These are phyloP conservation scores for Anabas testudineus DNA, from an alignment of 2,797 vertebrate genomes.

Conservation along the genomic window DNA sequence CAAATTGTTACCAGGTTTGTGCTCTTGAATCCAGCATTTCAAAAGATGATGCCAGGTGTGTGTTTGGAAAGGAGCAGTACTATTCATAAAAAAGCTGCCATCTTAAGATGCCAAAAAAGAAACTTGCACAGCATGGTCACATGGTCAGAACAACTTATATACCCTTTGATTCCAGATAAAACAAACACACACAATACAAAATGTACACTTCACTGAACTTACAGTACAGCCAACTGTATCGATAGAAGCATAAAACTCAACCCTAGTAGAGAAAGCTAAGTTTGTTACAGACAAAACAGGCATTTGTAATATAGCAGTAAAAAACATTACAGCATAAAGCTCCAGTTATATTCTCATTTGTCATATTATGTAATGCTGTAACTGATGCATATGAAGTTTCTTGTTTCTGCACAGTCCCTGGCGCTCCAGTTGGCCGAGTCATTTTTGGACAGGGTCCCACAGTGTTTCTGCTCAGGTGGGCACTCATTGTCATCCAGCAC, in stretches of 20 bases:
- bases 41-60: no score
- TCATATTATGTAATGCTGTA: not conserved
- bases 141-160: no score
- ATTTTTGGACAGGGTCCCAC: conserved; percentile 49
- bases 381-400: conserved; percentile 55
- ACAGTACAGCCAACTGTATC: not conserved
- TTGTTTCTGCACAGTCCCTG: conserved; percentile 58
- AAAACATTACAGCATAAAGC: not conserved
- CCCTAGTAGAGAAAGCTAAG: not conserved
- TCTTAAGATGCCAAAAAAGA: not conserved
- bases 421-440: conserved; percentile 4
- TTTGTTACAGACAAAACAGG: not conserved
- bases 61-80: no score
- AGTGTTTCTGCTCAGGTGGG: conserved; percentile 29
- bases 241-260: not conserved
- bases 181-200: no score
- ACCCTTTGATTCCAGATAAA: no score
- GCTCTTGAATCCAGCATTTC: not conserved
- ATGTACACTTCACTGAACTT: no score
- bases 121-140: no score
- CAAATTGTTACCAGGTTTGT: not conserved
- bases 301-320: not conserved
- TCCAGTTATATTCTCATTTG: not conserved
- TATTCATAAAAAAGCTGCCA: no score
- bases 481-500: not conserved